Evolutionary conservation across 2,113 vertebrate species (phyloP).

Genomic region (Pterocles gutturalis): DNA sequence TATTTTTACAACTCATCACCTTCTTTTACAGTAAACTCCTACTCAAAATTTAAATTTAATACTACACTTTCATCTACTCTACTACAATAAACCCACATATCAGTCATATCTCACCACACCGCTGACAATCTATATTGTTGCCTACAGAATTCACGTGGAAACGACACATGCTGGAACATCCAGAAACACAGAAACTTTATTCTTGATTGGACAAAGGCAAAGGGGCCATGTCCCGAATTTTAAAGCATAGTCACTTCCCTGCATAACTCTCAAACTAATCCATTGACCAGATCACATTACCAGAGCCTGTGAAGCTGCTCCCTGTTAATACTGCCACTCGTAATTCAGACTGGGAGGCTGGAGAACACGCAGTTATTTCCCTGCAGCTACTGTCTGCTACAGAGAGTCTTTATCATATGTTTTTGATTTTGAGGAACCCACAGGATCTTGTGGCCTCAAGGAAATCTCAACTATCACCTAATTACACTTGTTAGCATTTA

Average conservation of each 20-base stretch:
- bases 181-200: background rate
- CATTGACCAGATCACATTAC: background rate
- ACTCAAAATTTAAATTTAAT: background rate
- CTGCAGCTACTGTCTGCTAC: background rate
- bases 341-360: background rate
- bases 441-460: background rate
- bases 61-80: background rate
- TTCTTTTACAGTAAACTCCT: conserved; percentile 33
- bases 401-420: background rate
- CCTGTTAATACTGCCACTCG: background rate
- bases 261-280: background rate
- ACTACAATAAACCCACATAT: background rate
- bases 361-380: background rate
- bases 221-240: background rate
- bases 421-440: background rate
- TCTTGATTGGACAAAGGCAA: background rate
- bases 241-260: background rate
- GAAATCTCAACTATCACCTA: background rate
- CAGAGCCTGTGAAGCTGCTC: background rate
- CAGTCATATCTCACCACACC: background rate
- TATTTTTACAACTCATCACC: background rate
- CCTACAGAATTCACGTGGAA: background rate
- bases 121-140: background rate
- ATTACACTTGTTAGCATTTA: background rate
- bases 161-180: background rate